Evolutionary conservation across 2,888 invertebrate genomes (phyloP), one percentile per base, ranked within the genome.

Genomic region (Erebia ligea): DNA sequence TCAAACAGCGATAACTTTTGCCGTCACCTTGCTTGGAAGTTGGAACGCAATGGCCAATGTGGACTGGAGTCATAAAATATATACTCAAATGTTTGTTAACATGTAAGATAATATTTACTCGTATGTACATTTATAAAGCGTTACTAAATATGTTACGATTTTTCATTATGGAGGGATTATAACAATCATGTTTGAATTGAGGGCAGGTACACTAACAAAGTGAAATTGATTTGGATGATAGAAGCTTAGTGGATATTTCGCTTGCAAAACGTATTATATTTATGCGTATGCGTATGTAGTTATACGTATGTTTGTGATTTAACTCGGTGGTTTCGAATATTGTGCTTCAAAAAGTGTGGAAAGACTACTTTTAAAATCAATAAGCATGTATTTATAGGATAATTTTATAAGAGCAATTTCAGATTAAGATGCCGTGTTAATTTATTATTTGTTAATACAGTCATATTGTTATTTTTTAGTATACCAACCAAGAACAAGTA

Each of bases 351-450:
- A 42, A 42, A 34, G 34, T 34, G 34, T 34, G 6, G 6, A 34
- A 34, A 34, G 34, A 6, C 34, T 34, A 34, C 34, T 34, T 34
- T 34, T 6, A 34, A 34, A 6, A 34, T 34, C 5, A 2, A 50
- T 50, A 50, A 13, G 15, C 15, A n/a, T 52, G 17, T 17, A 17
- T 17, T 40, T 17, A 42, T 5, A 15, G 0, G 21, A 52, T 13
- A 17, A 67, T 52, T 70, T 67, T 15, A 63, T 67, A 25, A 50
- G n/a, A 25, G 17, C 42, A 45, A 8, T 57, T 45, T 40, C 40
- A 40, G 40, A 17, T 15, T 59, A 45, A 17, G 40, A n/a, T n/a
- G 17, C 8, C 10, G 1, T 10, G 25, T 45, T 64, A 25, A 57
- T 15, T 48, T 45, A 19, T 10, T 54, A 54, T 54, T 54, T 10